Evolutionary conservation across 1,140 invertebrate species (phyloP).

Genomic region (Drosophila takahashii): DNA sequence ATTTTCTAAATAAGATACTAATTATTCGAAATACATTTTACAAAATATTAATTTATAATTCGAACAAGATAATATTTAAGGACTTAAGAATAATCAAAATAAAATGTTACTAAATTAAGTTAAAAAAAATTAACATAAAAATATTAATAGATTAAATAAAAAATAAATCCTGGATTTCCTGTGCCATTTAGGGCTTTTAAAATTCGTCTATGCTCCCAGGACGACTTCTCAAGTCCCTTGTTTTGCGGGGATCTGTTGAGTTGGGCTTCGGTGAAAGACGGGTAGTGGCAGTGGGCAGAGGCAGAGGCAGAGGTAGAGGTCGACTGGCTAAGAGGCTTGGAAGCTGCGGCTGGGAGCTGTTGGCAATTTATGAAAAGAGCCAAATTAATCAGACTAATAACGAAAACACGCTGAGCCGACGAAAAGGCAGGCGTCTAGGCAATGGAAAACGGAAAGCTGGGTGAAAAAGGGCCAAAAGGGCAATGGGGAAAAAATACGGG

Average conservation of each 20-base stretch:
- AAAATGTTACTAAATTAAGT: too few relatives aligned
- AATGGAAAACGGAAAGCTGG: slow-evolving; percentile 43
- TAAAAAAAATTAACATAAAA: too few relatives aligned
- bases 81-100: too few relatives aligned
- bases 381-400: slow-evolving; percentile 85
- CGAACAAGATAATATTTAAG: too few relatives aligned
- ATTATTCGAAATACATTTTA: too few relatives aligned
- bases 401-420: slow-evolving; percentile 77
- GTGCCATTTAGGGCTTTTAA: neutral
- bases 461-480: neutral
- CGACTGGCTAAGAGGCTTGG: slow-evolving; percentile 25
- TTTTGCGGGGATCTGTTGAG: slow-evolving; percentile 39
- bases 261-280: slow-evolving; percentile 20
- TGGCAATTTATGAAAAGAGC: slow-evolving; percentile 85
- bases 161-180: too few relatives aligned
- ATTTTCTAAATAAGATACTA: too few relatives aligned
- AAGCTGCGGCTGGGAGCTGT: slow-evolving; percentile 76
- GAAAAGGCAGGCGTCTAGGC: slow-evolving; percentile 65
- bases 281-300: slow-evolving; percentile 6
- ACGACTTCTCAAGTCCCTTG: slow-evolving; percentile 23
- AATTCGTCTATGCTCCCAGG: too few relatives aligned
- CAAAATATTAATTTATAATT: too few relatives aligned
- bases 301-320: neutral
- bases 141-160: too few relatives aligned
- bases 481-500: slow-evolving; percentile 13